Base-by-base conservation (phyloP, 2,113 vertebrate species). In the Hippocampus zosterae region DNA sequence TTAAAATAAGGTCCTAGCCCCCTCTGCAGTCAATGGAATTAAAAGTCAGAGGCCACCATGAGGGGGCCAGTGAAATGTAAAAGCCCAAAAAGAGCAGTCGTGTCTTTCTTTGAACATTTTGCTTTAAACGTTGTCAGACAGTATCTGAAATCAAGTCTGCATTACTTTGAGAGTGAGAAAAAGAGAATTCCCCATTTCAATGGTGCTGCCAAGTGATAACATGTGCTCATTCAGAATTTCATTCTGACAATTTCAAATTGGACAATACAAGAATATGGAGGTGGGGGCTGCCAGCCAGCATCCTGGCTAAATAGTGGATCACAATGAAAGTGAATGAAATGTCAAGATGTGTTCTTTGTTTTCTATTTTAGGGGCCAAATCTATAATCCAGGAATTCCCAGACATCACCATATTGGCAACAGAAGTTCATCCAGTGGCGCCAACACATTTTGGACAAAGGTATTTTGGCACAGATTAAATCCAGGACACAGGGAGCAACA, bases 331-430 rank as follows among this genome's bases (percentile, higher is more conserved):
- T 29, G 46, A 53, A 52, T 50, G 3, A 52, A 23, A n/a, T n/a
- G 4, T 46, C 1, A 42, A 65, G 8, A 18, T 2, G 8, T 8
- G 0, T 62, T 75, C 62, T 41, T 12, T 1, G 65, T 66, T 63
- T 76, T 44, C 2, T 62, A 18, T 77, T 76, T 25, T 52, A 98
- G 97, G 96, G 92, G 95, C 95, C 85, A 96, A 94, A 86, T 98
- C 96, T 50, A 98, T 98, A 79, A 94, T 98, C 83, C 94, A 98
- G 79, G 96, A 98, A 83, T 98, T 98, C 84, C 97, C 97, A 66
- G 96, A 98, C 55, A 97, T 98, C 90, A 98, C 96, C 72, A 97
- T 98, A 88, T 85, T 98, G 83, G 96, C 96, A 25, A 98, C 96
- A 65, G 96, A 98, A 89, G 95, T 98, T 75, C 95, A 98, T 82